phyloP scores from a whole-genome alignment of 2,888 invertebrate species.

The Coleophora deauratella region DNA sequence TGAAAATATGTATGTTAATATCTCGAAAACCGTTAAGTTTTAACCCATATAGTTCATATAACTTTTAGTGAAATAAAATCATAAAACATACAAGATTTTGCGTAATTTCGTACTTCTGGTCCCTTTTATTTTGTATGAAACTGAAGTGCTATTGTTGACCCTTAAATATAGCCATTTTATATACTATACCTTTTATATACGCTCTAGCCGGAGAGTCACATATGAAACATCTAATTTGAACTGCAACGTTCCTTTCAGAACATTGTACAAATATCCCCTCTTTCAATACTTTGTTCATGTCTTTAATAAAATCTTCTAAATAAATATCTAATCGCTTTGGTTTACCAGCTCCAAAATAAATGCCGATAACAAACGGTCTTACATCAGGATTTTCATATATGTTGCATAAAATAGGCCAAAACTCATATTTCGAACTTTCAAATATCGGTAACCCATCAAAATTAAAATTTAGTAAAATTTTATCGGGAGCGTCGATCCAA shows the following conservation, averaged over 20 bases:
- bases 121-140: too few species aligned
- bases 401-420: slow-evolving; percentile 6
- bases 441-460: slow-evolving; percentile 8
- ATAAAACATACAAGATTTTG: too few species aligned
- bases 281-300: background rate
- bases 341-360: background rate
- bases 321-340: background rate
- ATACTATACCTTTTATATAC: slow-evolving; percentile 5
- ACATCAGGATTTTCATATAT: slow-evolving; percentile 3
- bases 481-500: slow-evolving; percentile 1
- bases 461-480: slow-evolving; percentile 3
- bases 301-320: slow-evolving; percentile 4
- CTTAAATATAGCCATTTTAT: too few species aligned
- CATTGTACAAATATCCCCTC: background rate
- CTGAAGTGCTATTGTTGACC: slow-evolving; percentile 4
- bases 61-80: too few species aligned
- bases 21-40: too few species aligned
- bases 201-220: slow-evolving; percentile 8
- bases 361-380: background rate
- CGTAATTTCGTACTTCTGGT: too few species aligned
- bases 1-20: too few species aligned
- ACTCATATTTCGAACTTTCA: slow-evolving; percentile 7
- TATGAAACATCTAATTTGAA: slow-evolving; percentile 3
- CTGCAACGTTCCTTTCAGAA: background rate
- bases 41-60: too few species aligned